Base-by-base conservation (phyloP, 2,113 vertebrate species). In the Rhinolophus ferrumequinum region DNA sequence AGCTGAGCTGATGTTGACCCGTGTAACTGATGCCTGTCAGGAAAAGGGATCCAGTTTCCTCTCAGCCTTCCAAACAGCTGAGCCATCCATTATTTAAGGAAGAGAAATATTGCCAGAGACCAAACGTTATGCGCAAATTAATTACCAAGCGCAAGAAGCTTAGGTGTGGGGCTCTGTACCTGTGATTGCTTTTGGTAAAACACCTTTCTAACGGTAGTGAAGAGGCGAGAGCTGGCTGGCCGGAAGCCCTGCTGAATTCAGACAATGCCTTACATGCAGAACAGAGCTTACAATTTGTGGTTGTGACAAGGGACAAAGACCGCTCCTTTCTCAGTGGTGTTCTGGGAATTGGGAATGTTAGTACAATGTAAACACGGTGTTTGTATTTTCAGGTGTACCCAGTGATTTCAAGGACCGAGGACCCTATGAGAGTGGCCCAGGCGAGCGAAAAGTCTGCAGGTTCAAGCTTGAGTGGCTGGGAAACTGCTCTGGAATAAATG, bases 381-480 rank as follows among this genome's bases (percentile, higher is more conserved):
- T 67, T 86, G 69, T 38, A 14, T 90, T 94, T 97, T 41, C 95
- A 99, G 99, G 7, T 0, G 0, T 0, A 3, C 98, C 99, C 33
- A 0, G 0, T 0, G 0, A 85, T 0, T 99, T 99, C 97, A 99
- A 0, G 8, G 97, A 99, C 0, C 99, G 99, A 67, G 99, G 99
- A 69, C 21, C 30, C 2, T 86, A 98, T 19, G 99, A 98, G 0
- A 44, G 73, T 1, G 80, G 16, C 0, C 1, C 22, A 0, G 99
- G 98, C 1, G 52, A 96, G 96, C 99, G 98, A 79, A 99, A 98
- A 88, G 98, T 99, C 41, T 99, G 99, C 98, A 98, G 95, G 24
- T 99, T 99, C 98, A 44, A 0, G 15, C 99, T 98, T 30, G 44
- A 67, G 2, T 99, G 98, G 99, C 98, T 99, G 52, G 97, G 89